Evolutionary conservation across 2,113 vertebrate species (phyloP).

Genomic region (Plestiodon gilberti): DNA sequence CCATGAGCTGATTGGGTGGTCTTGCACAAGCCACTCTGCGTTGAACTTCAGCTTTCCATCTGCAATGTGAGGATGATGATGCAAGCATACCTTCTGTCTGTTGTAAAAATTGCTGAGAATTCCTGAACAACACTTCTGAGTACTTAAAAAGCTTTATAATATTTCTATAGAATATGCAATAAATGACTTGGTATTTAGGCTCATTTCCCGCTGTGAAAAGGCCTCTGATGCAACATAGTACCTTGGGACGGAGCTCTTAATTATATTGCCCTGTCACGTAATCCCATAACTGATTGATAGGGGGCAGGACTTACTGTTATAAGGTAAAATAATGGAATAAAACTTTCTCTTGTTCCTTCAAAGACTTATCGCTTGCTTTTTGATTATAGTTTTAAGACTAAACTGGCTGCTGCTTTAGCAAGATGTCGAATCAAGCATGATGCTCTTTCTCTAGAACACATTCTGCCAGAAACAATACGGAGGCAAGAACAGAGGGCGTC

Average conservation of each 20-base stretch:
- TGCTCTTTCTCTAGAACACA: slow-evolving; percentile 80
- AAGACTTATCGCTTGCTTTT: slow-evolving; percentile 33
- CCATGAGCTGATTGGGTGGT: not conserved
- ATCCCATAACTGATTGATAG: not conserved
- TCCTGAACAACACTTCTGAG: not conserved
- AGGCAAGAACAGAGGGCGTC: slow-evolving; percentile 81
- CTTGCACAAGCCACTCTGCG: not conserved
- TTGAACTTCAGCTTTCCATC: not conserved
- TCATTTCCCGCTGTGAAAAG: not conserved
- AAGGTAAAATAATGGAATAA: not conserved
- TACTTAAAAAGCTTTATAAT: no score
- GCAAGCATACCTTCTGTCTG: not conserved
- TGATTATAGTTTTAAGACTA: slow-evolving; percentile 83
- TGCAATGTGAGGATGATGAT: not conserved
- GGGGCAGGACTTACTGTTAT: not conserved
- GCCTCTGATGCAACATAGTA: not conserved
- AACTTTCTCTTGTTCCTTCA: not conserved
- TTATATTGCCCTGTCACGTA: not conserved
- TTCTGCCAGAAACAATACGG: slow-evolving; percentile 83
- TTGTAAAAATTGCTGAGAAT: not conserved
- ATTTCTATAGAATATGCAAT: not conserved
- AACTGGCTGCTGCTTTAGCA: slow-evolving; percentile 88
- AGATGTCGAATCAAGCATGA: slow-evolving; percentile 87
- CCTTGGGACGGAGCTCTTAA: not conserved
- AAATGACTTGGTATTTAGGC: not conserved